Percentiles rank a stretch among this genome's conserved stretches.
Conservation (phyloP, 2,113 vertebrate species). For the Leuciscus idus region DNA sequence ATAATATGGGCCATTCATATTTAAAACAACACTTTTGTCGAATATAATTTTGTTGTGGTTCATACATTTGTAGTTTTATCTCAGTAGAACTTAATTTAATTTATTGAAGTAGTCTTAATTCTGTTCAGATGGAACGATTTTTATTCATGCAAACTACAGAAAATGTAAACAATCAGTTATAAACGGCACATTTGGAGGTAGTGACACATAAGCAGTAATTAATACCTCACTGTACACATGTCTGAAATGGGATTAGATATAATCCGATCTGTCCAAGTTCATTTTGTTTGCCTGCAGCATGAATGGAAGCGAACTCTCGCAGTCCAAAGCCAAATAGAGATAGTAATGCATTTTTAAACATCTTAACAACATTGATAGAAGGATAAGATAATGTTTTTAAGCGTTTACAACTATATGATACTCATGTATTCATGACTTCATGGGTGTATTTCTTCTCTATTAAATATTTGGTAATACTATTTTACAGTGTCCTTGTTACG, state of each 20-base stretch:
- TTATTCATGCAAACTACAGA: background rate
- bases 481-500: too few relatives aligned
- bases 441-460: background rate
- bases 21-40: too few relatives aligned
- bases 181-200: background rate
- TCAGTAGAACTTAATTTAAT: too few relatives aligned
- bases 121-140: background rate
- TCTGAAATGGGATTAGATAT: constrained; percentile 49
- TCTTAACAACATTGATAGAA: background rate
- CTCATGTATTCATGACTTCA: background rate
- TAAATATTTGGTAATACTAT: too few relatives aligned
- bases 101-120: too few relatives aligned
- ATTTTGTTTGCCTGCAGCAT: constrained; percentile 26
- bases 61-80: background rate
- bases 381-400: background rate
- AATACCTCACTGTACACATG: constrained; percentile 36
- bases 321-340: background rate
- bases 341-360: background rate
- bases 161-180: background rate
- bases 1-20: too few relatives aligned
- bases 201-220: background rate
- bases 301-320: background rate
- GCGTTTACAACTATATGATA: background rate
- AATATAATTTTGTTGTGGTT: background rate
- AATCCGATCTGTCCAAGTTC: constrained; percentile 35